phyloP scores from a whole-genome alignment of 2,113 vertebrate species.

The Callopanchax toddi region DNA sequence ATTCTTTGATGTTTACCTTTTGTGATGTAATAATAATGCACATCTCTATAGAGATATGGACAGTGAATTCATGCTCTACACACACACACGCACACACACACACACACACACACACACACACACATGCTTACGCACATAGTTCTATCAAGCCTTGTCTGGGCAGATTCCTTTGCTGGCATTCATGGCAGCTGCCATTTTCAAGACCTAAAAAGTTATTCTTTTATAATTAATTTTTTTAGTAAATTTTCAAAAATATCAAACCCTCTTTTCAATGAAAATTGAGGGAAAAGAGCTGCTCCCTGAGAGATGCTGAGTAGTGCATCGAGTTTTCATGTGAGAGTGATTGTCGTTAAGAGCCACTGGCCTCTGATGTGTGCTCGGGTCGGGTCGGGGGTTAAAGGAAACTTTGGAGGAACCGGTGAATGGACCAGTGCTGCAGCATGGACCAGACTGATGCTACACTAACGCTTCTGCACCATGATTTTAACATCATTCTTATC shows the following conservation, averaged over 20 bases:
- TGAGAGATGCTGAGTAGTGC: slow-evolving; percentile 78
- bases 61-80: slow-evolving; percentile 79
- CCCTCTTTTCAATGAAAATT: slow-evolving; percentile 79
- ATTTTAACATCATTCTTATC: neutral
- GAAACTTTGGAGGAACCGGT: slow-evolving; percentile 20
- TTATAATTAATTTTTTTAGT: slow-evolving; percentile 58
- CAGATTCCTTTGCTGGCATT: slow-evolving; percentile 67
- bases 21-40: slow-evolving; percentile 42
- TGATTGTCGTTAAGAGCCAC: slow-evolving; percentile 76
- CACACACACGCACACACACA: too few species aligned
- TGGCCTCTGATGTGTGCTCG: slow-evolving; percentile 60
- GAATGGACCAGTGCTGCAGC: slow-evolving; percentile 13
- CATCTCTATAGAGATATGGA: slow-evolving; percentile 55
- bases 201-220: slow-evolving; percentile 71
- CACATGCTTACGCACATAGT: slow-evolving; percentile 50
- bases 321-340: slow-evolving; percentile 71
- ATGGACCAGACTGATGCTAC: slow-evolving; percentile 7
- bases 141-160: slow-evolving; percentile 93
- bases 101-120: slow-evolving; percentile 54
- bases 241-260: slow-evolving; percentile 79
- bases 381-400: slow-evolving; percentile 29
- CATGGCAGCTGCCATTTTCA: slow-evolving; percentile 45
- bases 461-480: neutral
- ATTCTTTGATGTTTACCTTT: slow-evolving; percentile 36
- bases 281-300: slow-evolving; percentile 78